These are phyloP conservation scores for Psilopsiagon aymara DNA, from an alignment of 2,113 vertebrate species.

Conservation along the genomic window DNA sequence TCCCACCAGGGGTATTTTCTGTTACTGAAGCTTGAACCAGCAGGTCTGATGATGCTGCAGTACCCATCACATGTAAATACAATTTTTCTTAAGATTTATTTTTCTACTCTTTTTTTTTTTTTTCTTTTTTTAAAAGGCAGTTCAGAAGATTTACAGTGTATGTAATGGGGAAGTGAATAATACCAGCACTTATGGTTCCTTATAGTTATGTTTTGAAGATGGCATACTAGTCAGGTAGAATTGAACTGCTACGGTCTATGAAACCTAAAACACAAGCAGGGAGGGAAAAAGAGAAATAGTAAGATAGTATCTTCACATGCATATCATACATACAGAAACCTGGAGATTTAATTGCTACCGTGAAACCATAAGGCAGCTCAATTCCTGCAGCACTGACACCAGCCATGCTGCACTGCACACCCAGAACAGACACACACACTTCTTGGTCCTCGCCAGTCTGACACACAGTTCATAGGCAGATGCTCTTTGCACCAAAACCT, in stretches of 20 bases:
- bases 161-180: conserved; percentile 85
- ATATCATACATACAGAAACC: background rate
- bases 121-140: conserved; percentile 82
- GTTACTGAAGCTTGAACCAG: conserved; percentile 48
- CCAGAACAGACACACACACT: background rate
- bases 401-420: background rate
- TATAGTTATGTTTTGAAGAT: conserved; percentile 79
- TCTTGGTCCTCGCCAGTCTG: background rate
- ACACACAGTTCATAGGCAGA: background rate
- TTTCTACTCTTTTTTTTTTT: conserved; percentile 10
- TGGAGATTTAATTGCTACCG: background rate
- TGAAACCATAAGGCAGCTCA: background rate
- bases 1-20: conserved; percentile 59
- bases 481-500: background rate
- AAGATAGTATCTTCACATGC: background rate
- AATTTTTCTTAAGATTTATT: conserved; percentile 58
- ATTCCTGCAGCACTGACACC: background rate
- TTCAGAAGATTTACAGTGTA: conserved; percentile 87
- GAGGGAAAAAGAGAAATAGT: background rate
- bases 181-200: conserved; percentile 96
- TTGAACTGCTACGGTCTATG: conserved; percentile 91
- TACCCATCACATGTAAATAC: conserved; percentile 61
- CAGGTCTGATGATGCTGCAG: conserved; percentile 58
- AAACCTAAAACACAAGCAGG: conserved; percentile 81
- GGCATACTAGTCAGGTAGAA: conserved; percentile 79